A percentile compares a stretch with the other conserved stretches of the same genome.
These are phyloP conservation scores for Puntigrus tetrazona DNA, from an alignment of 2,113 vertebrate species.

Conservation along the genomic window DNA sequence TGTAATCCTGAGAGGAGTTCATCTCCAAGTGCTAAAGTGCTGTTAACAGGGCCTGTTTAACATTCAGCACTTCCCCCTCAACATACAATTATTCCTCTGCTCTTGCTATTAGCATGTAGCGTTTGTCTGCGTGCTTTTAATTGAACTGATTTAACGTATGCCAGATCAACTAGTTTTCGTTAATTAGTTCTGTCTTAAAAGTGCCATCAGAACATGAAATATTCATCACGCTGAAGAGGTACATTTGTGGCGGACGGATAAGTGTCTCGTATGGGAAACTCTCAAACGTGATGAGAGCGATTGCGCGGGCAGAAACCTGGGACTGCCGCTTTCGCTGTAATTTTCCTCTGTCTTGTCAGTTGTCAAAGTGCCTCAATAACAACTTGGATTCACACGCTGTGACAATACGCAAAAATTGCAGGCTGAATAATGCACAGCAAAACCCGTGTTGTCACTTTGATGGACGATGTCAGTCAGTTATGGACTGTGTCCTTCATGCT, in stretches of 20 bases:
- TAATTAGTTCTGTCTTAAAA: conserved; percentile 81
- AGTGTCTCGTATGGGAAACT: conserved; percentile 28
- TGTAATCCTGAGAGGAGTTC: conserved; percentile 74
- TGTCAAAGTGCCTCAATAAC: not conserved
- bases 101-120: conserved; percentile 78
- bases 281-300: conserved; percentile 22
- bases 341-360: conserved; percentile 11
- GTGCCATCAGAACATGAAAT: conserved; percentile 80
- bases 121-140: conserved; percentile 74
- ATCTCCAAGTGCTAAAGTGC: conserved; percentile 77
- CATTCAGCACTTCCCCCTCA: conserved; percentile 77
- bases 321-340: not conserved
- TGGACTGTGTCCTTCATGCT: not conserved
- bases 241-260: conserved; percentile 31
- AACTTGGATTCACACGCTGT: not conserved
- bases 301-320: conserved; percentile 6
- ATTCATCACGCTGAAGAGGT: conserved; percentile 69
- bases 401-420: not conserved
- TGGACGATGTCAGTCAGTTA: not conserved
- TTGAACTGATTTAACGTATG: conserved; percentile 79
- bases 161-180: conserved; percentile 81
- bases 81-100: conserved; percentile 79
- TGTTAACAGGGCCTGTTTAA: conserved; percentile 81
- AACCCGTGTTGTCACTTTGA: conserved; percentile 12
- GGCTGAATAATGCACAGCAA: not conserved